Conservation (phyloP, 2,113 vertebrate genomes). For the Rhinopithecus roxellana region DNA sequence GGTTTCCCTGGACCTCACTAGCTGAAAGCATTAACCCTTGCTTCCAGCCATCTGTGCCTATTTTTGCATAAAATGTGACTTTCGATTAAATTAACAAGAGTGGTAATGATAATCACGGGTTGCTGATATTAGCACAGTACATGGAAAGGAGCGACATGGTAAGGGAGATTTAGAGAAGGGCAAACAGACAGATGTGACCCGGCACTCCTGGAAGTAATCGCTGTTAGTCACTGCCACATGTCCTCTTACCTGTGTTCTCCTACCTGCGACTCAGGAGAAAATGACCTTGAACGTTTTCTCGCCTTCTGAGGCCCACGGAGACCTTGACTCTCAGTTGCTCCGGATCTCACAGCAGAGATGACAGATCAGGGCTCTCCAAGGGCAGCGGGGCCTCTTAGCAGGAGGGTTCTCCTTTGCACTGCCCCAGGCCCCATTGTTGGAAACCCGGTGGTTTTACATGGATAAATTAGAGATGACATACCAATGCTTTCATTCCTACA, state of each 20-base stretch:
- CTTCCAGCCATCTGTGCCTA: neutral
- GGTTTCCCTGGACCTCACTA: neutral
- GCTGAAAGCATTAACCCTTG: neutral
- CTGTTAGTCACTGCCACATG: rapidly evolving
- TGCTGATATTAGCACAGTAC: neutral
- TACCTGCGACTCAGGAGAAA: neutral
- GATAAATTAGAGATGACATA: neutral
- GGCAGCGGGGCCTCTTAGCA: too few species aligned
- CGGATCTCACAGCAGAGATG: neutral
- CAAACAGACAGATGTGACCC: rapidly evolving
- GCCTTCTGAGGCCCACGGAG: neutral
- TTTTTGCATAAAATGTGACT: neutral
- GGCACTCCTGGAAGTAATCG: rapidly evolving
- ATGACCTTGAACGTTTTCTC: rapidly evolving
- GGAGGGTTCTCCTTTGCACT: neutral
- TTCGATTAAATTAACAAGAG: neutral
- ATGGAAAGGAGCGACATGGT: neutral
- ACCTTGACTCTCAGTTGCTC: neutral
- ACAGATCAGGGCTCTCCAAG: neutral
- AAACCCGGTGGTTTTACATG: neutral
- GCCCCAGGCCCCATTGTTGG: neutral
- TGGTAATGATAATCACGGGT: neutral
- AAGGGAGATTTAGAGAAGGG: neutral
- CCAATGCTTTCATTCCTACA: neutral
- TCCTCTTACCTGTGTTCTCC: too few species aligned